Percentiles rank a stretch among this genome's conserved stretches.
Conservation (phyloP, 1,140 invertebrate species). For the Calycopis cecrops region DNA sequence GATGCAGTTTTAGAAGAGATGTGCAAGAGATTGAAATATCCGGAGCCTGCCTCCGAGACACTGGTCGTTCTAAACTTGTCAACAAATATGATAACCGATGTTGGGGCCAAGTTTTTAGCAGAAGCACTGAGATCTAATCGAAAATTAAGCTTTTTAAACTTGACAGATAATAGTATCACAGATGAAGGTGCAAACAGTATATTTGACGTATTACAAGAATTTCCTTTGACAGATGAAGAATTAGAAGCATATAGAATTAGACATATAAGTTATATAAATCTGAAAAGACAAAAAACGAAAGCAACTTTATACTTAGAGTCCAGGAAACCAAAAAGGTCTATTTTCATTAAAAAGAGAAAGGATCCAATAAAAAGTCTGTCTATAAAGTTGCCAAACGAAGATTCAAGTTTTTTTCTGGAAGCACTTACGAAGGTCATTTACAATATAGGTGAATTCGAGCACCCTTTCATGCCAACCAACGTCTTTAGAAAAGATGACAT, state of each 20-base stretch:
- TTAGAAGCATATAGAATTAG: slow-evolving; percentile 28
- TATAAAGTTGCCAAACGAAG: slow-evolving; percentile 27
- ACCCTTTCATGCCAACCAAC: slow-evolving; percentile 38
- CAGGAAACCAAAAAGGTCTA: slow-evolving; percentile 26
- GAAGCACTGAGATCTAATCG: slow-evolving; percentile 43
- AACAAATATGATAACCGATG: slow-evolving; percentile 50
- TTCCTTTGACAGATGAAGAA: slow-evolving; percentile 35
- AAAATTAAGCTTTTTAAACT: slow-evolving; percentile 43
- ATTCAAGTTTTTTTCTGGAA: slow-evolving; percentile 33
- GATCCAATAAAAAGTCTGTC: slow-evolving; percentile 36
- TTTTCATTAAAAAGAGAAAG: slow-evolving; percentile 32
- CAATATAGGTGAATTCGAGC: slow-evolving; percentile 35
- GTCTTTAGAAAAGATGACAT: slow-evolving; percentile 27
- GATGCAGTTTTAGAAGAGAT: slow-evolving; percentile 40
- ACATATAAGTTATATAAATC: slow-evolving; percentile 35
- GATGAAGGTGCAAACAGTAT: slow-evolving; percentile 43
- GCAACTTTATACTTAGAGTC: too few relatives aligned
- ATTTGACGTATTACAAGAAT: slow-evolving; percentile 34
- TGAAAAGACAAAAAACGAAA: slow-evolving; percentile 33
- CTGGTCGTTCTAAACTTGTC: slow-evolving; percentile 44
- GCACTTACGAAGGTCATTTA: slow-evolving; percentile 35
- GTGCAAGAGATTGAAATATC: slow-evolving; percentile 29
- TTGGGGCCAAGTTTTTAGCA: slow-evolving; percentile 37
- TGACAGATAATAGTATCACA: slow-evolving; percentile 44
- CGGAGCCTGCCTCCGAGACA: slow-evolving; percentile 38